Base-by-base conservation (phyloP, 2,888 invertebrate genomes). In the Rhyacophila evoluta region DNA sequence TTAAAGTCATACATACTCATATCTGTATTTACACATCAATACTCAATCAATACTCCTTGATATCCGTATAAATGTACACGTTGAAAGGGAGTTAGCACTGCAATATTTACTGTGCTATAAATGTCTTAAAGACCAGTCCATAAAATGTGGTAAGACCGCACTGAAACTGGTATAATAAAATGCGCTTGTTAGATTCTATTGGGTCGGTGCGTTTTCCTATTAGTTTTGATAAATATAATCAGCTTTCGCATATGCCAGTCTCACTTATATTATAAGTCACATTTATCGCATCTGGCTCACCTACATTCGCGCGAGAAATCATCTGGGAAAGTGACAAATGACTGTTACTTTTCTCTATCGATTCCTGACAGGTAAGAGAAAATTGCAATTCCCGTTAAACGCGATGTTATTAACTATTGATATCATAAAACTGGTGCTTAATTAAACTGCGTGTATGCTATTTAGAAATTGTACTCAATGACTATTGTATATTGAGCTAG, bases 271-370 rank as follows among this genome's bases (percentile, higher is more conserved):
- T 19, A 72, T 36, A 15, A 25, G 25, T 33, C 69, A 67, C 36
- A 37, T 37, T 36, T 67, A 36, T 68, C 68, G 37, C 69, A 73
- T 73, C 77, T 77, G 28, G 77, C 67, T 77, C 77, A 77, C 77
- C 77, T 55, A 77, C 73, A 68, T 77, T 68, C 77, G n/a, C n/a
- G 27, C 67, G 77, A 55, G 77, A 77, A 73, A 77, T 73, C 77
- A 69, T 28, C 72, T 28, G 77, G 73, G 77, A 77, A 77, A 77
- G 77, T 77, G 77, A 77, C 68, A 77, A 39, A 27, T 37, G 55
- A 55, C 19, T 19, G 19, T 55, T 2, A 4, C 25, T 6, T 55
- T 55, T 55, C 55, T 55, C 55, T 19, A 19, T 19, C 6, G 25
- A 55, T 55, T 10, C 55, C 55, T 25, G 55, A 55, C 55, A 55